Base-by-base conservation (phyloP, 2,797 vertebrate species). In the Triplophysa bombifrons region DNA sequence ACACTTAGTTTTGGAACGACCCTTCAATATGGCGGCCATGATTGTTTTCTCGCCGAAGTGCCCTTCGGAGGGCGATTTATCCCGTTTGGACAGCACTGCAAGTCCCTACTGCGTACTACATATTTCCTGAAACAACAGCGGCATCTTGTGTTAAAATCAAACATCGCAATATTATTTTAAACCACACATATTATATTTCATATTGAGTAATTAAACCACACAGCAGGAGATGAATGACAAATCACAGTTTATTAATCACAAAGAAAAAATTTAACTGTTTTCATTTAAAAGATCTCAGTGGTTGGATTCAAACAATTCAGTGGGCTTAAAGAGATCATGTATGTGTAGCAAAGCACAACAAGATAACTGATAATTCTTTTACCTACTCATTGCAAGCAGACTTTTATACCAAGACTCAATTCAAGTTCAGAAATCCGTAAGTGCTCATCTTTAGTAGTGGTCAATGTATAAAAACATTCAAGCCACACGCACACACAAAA, bases 211-310 rank as follows among this genome's bases (percentile, higher is more conserved):
- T 8, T 25, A 38, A 61, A 63, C 38, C 58, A 71, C 46, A 78
- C 48, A 50, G 20, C 30, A 51, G 30, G 25, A 51, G 67, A 30
- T 48, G 16, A 70, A 63, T 41, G 34, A 53, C 44, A 78, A 71
- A 70, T 41, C 46, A 78, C 58, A 78, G 22, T 71, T 78, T 71
- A 71, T 78, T 78, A 16, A 53, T 63, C 20, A 53, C 67, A 78
- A 61, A 71, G 56, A 25, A 71, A 78, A 51, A 7, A 44, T 34
- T 20, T 25, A 64, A 38, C 27, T 63, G 34, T 60, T 19, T 22
- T 44, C 0, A 48, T 19, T 34, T 56, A 4, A 46, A 64, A 78
- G 25, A 71, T 20, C 20, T 61, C 12, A 46, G 11, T 61, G 19
- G 27, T 68, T 44, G 19, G 20, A 68, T 20, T 55, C 4, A n/a